phyloP scores from a whole-genome alignment of 2,888 invertebrate genomes.

The Tachina grossa region DNA sequence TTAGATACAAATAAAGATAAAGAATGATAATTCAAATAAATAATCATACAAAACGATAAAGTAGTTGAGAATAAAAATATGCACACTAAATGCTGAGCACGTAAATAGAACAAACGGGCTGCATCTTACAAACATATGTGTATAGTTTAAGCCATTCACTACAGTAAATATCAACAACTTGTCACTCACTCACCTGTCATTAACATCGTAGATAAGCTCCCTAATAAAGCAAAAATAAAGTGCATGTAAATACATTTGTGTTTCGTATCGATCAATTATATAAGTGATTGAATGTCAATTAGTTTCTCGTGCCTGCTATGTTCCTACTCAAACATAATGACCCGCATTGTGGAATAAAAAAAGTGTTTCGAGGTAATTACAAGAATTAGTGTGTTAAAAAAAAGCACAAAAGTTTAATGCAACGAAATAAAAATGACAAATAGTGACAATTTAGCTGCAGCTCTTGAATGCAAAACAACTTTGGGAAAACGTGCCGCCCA shows the following conservation, averaged over 20 bases:
- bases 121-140: slow-evolving; percentile 22
- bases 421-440: slow-evolving; percentile 49
- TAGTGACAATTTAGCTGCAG: slow-evolving; percentile 39
- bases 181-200: slow-evolving; percentile 9
- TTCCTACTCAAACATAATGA: not conserved
- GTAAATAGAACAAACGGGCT: slow-evolving; percentile 80
- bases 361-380: not conserved
- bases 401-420: not conserved
- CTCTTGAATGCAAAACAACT: slow-evolving; percentile 44
- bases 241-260: not conserved
- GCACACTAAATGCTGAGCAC: slow-evolving; percentile 74
- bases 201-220: not conserved
- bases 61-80: not conserved
- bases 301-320: not conserved
- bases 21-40: slow-evolving; percentile 34
- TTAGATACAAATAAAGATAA: slow-evolving; percentile 47
- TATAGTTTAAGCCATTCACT: slow-evolving; percentile 21
- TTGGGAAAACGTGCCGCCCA: slow-evolving; percentile 67
- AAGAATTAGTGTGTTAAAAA: not conserved
- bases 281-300: slow-evolving; percentile 27
- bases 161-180: slow-evolving; percentile 37
- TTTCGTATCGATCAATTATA: slow-evolving; percentile 8
- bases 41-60: not conserved
- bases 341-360: slow-evolving; percentile 1
- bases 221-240: not conserved